Evolutionary conservation across 2,113 vertebrate genomes (phyloP), one percentile per base, ranked within the genome.

Genomic region (Oryzias curvinotus): DNA sequence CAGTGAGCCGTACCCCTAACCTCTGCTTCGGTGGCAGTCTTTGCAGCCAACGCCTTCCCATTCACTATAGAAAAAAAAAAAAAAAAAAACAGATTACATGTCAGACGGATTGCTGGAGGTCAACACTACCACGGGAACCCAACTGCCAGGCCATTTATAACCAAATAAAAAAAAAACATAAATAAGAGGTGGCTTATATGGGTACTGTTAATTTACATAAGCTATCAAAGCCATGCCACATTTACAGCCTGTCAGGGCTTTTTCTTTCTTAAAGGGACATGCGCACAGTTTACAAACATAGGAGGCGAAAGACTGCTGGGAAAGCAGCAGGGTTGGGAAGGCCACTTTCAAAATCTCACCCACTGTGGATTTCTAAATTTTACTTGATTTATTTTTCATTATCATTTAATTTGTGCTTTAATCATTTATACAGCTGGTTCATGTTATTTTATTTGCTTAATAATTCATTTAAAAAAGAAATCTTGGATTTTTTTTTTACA

Each of bases 241-340:
- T 82, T 78, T 74, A 78, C 55, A 53, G 66, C 78, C 83, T 59
- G 52, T 65, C 61, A 18, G 84, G 87, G 77, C 64, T 79, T 75
- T 42, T 81, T 83, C 79, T 90, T 66, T 90, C 81, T 91, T 92
- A 93, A 93, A 93, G 91, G 92, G 91, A 89, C 91, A 91, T 91
- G 91, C 88, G 87, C 84, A 90, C 86, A 85, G 79, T 91, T 87
- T 87, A 88, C 81, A 86, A 79, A 90, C 81, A 86, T 74, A 79
- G 62, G 82, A 84, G 78, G 76, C 84, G 71, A 81, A 67, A 75
- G 73, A 74, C 78, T 84, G 72, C 78, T 71, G 76, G 75, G 56
- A 72, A 75, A 87, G 73, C 68, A 76, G 75, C 83, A 84, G 85
- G 82, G 77, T 69, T 83, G 78, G 82, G 75, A 83, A 65, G 76